Evolutionary conservation across 2,113 vertebrate species (phyloP).

Genomic region (Sylvia atricapilla): DNA sequence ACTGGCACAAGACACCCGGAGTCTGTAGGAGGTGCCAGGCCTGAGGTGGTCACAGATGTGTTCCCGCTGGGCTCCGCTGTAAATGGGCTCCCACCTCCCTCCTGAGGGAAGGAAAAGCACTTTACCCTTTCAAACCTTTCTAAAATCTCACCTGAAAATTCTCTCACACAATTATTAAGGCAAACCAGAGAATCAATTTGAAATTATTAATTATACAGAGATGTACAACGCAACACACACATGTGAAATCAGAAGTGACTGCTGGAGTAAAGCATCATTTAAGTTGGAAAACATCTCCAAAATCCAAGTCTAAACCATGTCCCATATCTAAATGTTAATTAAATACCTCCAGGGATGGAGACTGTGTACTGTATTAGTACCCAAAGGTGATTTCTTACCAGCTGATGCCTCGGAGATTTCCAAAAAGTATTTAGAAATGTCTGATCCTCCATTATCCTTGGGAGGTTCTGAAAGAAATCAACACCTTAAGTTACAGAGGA

Average conservation of each 20-base stretch:
- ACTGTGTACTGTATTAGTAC: background rate
- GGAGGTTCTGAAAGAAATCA: constrained; percentile 73
- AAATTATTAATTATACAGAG: background rate
- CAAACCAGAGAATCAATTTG: background rate
- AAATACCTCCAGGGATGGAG: background rate
- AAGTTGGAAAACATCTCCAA: background rate
- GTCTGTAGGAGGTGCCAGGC: constrained; percentile 73
- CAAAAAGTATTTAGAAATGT: constrained; percentile 73
- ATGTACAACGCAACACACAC: rapidly evolving
- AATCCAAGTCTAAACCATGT: background rate
- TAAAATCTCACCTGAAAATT: background rate
- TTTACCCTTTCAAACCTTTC: background rate
- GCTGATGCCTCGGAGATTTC: constrained; percentile 69
- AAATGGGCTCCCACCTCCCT: constrained; percentile 71
- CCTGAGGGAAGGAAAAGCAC: constrained; percentile 43
- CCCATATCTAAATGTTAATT: background rate
- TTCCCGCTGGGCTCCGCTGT: constrained; percentile 69
- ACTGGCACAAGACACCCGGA: constrained; percentile 74
- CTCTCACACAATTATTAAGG: background rate
- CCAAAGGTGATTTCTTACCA: constrained; percentile 54
- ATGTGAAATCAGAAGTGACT: rapidly evolving
- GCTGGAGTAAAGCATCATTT: background rate
- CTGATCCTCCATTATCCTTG: constrained; percentile 76
- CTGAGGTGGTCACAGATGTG: constrained; percentile 73
- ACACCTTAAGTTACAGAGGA: background rate